Evolutionary conservation across 2,113 vertebrate genomes (phyloP).

Genomic region (Malurus elegans): DNA sequence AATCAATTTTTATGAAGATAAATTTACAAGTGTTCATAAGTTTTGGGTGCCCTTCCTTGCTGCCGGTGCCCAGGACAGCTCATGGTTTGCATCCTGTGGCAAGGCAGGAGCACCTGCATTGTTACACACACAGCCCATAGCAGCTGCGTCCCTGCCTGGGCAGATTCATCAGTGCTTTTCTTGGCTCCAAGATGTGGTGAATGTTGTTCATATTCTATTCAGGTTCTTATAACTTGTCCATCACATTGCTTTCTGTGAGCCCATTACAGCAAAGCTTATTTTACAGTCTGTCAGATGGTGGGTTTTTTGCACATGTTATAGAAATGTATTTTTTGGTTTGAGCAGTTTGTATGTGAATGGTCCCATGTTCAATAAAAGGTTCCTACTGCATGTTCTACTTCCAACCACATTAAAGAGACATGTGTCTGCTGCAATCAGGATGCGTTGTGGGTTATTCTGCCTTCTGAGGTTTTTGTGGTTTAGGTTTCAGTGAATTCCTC

Average conservation of each 20-base stretch:
- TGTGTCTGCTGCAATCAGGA: conserved; percentile 12
- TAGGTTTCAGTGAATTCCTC: neutral
- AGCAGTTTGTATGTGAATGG: neutral
- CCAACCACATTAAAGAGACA: conserved; percentile 28
- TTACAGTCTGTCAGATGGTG: neutral
- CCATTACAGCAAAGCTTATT: neutral
- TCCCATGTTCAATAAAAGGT: neutral
- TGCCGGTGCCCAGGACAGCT: neutral
- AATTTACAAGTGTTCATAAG: neutral
- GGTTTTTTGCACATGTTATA: neutral
- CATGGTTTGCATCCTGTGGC: neutral
- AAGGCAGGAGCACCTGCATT: neutral
- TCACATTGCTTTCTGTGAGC: neutral
- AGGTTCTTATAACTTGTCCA: neutral
- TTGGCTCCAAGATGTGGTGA: neutral
- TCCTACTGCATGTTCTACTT: neutral
- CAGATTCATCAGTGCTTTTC: neutral
- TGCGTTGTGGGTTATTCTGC: neutral
- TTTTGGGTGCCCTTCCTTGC: neutral
- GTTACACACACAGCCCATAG: neutral
- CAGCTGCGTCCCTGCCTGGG: neutral
- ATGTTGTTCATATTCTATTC: neutral
- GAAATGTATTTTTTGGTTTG: neutral
- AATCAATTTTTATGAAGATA: neutral
- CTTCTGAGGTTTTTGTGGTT: conserved; percentile 29